phyloP scores from a whole-genome alignment of 2,888 invertebrate species.

The Meta bourneti region DNA sequence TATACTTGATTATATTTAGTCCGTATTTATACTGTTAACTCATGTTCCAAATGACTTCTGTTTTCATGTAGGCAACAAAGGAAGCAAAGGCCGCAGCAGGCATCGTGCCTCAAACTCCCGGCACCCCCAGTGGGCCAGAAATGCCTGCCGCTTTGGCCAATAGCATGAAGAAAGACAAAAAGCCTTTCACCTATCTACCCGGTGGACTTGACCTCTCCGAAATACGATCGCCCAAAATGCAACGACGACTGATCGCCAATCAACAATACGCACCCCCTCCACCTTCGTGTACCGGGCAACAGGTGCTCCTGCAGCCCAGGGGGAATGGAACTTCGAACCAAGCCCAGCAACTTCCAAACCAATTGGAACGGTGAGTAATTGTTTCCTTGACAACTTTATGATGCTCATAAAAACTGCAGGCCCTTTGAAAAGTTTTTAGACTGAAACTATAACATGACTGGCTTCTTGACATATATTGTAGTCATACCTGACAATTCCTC shows the following conservation, averaged over 20 bases:
- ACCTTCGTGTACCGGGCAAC: constrained; percentile 54
- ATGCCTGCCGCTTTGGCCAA: constrained; percentile 92
- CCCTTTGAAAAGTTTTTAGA: too few species aligned
- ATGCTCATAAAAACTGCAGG: neutral
- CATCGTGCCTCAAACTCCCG: constrained; percentile 45
- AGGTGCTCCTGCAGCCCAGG: constrained; percentile 53
- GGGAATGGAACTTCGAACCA: neutral
- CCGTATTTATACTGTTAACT: neutral
- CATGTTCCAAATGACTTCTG: neutral
- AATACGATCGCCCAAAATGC: constrained; percentile 94
- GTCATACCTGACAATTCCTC: too few species aligned
- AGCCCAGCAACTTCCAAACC: constrained; percentile 46
- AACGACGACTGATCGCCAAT: constrained; percentile 84
- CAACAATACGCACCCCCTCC: constrained; percentile 72
- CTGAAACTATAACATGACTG: too few species aligned
- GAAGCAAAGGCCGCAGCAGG: constrained; percentile 63
- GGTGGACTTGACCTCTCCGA: constrained; percentile 95
- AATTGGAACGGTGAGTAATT: constrained; percentile 63
- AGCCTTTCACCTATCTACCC: constrained; percentile 97
- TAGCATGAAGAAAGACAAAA: constrained; percentile 91
- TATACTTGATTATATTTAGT: too few species aligned
- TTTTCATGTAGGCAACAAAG: constrained; percentile 62
- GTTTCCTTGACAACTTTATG: neutral
- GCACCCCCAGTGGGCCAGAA: constrained; percentile 58
- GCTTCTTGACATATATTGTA: too few species aligned